Conservation (phyloP, 2,888 invertebrate species). For the Agapetus fuscipes region DNA sequence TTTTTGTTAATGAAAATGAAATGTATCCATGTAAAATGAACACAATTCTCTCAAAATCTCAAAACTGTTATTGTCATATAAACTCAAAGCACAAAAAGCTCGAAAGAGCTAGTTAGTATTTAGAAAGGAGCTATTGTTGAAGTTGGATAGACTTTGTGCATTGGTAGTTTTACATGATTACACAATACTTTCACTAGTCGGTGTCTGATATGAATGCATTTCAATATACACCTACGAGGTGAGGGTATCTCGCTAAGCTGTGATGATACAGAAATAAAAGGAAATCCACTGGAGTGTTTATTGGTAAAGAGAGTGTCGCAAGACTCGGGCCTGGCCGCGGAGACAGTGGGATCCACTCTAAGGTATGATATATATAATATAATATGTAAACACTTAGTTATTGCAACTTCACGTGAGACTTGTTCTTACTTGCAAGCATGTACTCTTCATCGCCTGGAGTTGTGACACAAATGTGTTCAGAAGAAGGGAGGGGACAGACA, state of each 20-base stretch:
- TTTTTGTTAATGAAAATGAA: too few relatives aligned
- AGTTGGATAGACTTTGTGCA: too few relatives aligned
- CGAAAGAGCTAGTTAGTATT: too few relatives aligned
- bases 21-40: too few relatives aligned
- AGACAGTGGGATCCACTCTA: background rate
- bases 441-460: conserved; percentile 44
- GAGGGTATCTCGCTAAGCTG: background rate
- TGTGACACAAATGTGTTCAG: conserved; percentile 20
- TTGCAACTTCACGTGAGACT: conserved; percentile 23
- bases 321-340: too few relatives aligned
- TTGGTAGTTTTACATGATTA: too few relatives aligned
- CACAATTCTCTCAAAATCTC: too few relatives aligned
- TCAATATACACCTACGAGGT: background rate
- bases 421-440: conserved; percentile 54
- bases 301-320: too few relatives aligned
- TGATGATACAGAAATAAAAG: conserved; percentile 6
- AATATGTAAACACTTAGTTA: conserved; percentile 1
- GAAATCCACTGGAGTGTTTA: conserved; percentile 16
- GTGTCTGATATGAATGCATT: too few relatives aligned
- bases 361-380: background rate
- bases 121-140: too few relatives aligned
- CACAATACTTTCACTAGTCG: background rate
- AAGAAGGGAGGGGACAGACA: conserved; percentile 23
- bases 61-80: too few relatives aligned
- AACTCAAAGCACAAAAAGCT: too few relatives aligned